A percentile compares a stretch with the other conserved stretches of the same genome.
These are phyloP conservation scores for Eurypyga helias DNA, from an alignment of 2,113 vertebrate species.

Conservation along the genomic window DNA sequence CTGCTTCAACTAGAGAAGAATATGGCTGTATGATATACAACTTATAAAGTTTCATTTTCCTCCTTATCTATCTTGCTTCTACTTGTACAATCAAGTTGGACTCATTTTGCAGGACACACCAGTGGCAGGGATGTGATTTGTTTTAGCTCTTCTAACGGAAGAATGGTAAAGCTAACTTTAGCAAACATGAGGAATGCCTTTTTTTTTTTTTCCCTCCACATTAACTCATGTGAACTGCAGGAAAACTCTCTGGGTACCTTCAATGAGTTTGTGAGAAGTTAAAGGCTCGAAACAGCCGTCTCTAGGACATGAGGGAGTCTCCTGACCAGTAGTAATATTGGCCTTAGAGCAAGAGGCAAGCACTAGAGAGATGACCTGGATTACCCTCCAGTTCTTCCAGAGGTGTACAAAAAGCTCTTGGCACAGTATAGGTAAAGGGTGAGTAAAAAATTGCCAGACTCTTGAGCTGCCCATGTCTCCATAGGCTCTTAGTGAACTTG, in stretches of 20 bases:
- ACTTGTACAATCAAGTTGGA: not conserved
- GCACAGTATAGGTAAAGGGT: not conserved
- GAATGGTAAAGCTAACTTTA: not conserved
- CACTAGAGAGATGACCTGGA: not conserved
- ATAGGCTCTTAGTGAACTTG: not conserved
- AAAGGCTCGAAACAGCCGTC: not conserved
- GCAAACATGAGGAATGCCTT: not conserved
- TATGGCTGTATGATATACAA: not conserved
- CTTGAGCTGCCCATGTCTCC: not conserved
- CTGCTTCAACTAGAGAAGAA: not conserved
- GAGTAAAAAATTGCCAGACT: not conserved
- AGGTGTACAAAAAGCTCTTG: not conserved
- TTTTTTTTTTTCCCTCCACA: not conserved
- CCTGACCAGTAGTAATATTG: not conserved
- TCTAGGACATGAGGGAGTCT: not conserved
- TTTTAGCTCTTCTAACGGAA: not conserved
- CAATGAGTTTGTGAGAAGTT: not conserved
- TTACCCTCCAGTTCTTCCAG: not conserved
- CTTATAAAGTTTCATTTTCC: not conserved
- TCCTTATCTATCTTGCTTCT: not conserved
- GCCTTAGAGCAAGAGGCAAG: not conserved
- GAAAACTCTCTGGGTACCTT: not conserved
- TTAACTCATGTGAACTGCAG: not conserved
- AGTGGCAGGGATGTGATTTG: fast-evolving
- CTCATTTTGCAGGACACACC: not conserved